A percentile compares a stretch with the other conserved stretches of the same genome.
Conservation (phyloP, 53 echinoderm and acorn worm genomes). For the Apostichopus leukothele region DNA sequence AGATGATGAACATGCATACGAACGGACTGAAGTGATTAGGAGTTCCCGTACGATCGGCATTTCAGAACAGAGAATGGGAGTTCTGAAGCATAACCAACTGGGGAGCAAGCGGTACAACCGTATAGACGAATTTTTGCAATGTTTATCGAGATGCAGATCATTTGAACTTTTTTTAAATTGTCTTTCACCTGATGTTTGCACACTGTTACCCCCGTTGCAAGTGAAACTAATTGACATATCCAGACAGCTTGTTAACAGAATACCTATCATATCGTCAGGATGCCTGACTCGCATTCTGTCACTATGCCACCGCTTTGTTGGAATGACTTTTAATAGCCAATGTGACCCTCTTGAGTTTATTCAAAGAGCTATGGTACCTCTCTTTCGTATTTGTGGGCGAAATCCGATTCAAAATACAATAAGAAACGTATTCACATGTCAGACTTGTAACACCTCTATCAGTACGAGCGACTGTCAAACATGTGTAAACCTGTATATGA, state of each 20-base stretch:
- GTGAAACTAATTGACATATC: not conserved
- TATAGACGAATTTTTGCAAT: conserved; percentile 18
- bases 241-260: not conserved
- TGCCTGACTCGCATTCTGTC: not conserved
- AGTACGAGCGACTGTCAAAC: conserved; percentile 7
- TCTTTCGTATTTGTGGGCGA: conserved; percentile 4
- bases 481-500: not conserved
- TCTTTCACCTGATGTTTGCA: not conserved
- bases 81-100: not conserved
- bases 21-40: not conserved
- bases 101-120: not conserved
- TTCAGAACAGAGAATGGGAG: conserved; percentile 20
- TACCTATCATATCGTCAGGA: not conserved
- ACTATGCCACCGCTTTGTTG: not conserved
- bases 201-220: not conserved
- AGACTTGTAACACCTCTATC: not conserved
- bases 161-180: conserved; percentile 6
- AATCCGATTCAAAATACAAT: conserved; percentile 5
- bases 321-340: conserved; percentile 1
- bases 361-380: conserved; percentile 3
- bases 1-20: not conserved
- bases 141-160: not conserved
- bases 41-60: conserved; percentile 6
- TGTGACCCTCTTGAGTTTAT: conserved; percentile 20
- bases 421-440: not conserved